phyloP scores from a whole-genome alignment of 2,113 vertebrate genomes.

The Indicator maculatus region DNA sequence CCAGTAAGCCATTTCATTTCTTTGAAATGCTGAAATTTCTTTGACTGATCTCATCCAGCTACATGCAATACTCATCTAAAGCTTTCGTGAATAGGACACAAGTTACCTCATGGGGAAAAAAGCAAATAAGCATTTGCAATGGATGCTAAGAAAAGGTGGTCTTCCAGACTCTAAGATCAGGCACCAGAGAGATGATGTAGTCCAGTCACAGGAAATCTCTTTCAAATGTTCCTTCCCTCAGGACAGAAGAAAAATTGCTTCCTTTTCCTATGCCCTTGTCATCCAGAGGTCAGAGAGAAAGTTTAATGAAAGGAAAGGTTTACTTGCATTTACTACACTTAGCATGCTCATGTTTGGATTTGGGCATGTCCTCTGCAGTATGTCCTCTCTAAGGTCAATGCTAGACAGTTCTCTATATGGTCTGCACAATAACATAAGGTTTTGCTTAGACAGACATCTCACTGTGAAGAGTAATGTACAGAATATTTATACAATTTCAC shows the following conservation, averaged over 20 bases:
- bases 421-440: slow-evolving; percentile 31
- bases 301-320: slow-evolving; percentile 56
- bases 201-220: slow-evolving; percentile 66
- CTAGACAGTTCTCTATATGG: neutral
- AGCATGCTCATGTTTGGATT: slow-evolving; percentile 32
- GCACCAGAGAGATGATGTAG: slow-evolving; percentile 41
- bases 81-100: neutral
- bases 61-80: neutral
- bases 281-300: slow-evolving; percentile 52
- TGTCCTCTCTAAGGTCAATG: slow-evolving; percentile 1
- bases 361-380: neutral
- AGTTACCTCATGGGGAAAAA: neutral
- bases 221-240: slow-evolving; percentile 51
- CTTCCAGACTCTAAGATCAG: slow-evolving; percentile 28
- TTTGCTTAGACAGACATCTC: neutral
- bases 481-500: slow-evolving; percentile 16
- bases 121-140: neutral
- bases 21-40: neutral
- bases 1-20: neutral
- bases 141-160: neutral
- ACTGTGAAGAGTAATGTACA: neutral
- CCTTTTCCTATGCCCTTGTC: slow-evolving; percentile 67
- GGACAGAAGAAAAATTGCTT: slow-evolving; percentile 69
- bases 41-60: neutral
- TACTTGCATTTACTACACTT: slow-evolving; percentile 31